Base-by-base conservation (phyloP, 1,140 invertebrate genomes). In the Macrotrachela quadricornifera region DNA sequence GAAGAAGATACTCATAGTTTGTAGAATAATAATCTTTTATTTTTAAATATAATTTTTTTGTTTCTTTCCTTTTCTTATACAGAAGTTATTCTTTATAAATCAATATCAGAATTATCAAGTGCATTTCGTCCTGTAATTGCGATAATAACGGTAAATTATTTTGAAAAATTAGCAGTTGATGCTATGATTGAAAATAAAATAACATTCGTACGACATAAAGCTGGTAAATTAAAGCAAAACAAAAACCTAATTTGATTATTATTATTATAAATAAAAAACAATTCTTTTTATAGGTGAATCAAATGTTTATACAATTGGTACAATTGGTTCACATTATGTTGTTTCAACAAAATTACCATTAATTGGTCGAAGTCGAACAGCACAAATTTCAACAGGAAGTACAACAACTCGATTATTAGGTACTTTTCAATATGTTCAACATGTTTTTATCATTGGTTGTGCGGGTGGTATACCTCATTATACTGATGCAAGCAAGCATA, bases 171-270 rank as follows among this genome's bases (percentile, higher is more conserved):
- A 51, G 91, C 92, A n/a, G 88, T 97, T 0, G 91, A 96, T 70
- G 81, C 88, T 1, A 88, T 97, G 83, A 88, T 97, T 66, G 85
- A 90, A 64, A 87, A 95, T 64, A 91, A 92, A 71, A 86, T 94
- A 66, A 96, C 91, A 1, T 94, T 88, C 68, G 86, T 96, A 39
- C 78, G 87, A 55, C 96, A 88, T 64, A 94, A 90, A 56, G 92
- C 86, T 59, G 86, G 94, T 61, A 30, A 30, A 30, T 30, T 8
- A 30, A 30, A n/a, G n/a, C n/a, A n/a, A 30, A 4, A 30, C 3
- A 30, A 30, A 30, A 30, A 30, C 21, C 8, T 4, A 8, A 30
- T 30, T 30, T 4, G 21, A 30, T 30, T 30, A n/a, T 30, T 30
- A 30, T 30, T 30, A 8, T 30, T 30, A 30, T 6, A 14, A 50